Evolutionary conservation across 2,888 invertebrate genomes (phyloP), one percentile per base, ranked within the genome.

Genomic region (Volucella bombylans): DNA sequence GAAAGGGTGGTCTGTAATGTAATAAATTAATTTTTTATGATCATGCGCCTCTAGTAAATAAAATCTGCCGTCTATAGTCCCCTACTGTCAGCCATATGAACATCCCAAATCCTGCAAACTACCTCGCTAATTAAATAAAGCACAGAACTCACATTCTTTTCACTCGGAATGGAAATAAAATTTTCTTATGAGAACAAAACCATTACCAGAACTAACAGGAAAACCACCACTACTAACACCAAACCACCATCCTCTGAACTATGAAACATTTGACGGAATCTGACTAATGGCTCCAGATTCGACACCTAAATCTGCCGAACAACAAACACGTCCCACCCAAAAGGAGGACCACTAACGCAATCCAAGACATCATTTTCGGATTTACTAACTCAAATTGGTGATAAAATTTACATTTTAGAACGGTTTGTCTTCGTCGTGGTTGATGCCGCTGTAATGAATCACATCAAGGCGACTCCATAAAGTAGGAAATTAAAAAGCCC

Each of bases 401-500:
- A 69, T 83, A 80, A 83, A 83, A 83, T 83, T 79, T 64, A 45
- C 79, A 83, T 83, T 79, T 71, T 59, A 49, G 69, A 68, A 74
- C 61, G 68, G 14, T 43, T 10, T 23, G 50, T 41, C 61, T 47
- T n/a, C 23, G 38, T 15, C 57, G 45, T 11, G 9, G 15, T 9
- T 45, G 31, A 31, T 38, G 38, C 11, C n/a, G 23, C 38, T 38
- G 49, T 65, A 82, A 77, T 82, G 82, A 82, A 82, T 77, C 83
- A 83, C 74, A 54, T 10, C 69, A 43, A 69, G 68, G 79, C 38
- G 39, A 50, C 65, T 68, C 72, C 64, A 79, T 80, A 80, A 80
- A 80, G 69, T 74, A 61, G 69, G 59, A 83, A 83, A 83, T 83
- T 80, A 83, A 80, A 83, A 83, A 74, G 74, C 83, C 74, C 47